Conservation (phyloP, 2,797 vertebrate species). For the Mus minutoides region DNA sequence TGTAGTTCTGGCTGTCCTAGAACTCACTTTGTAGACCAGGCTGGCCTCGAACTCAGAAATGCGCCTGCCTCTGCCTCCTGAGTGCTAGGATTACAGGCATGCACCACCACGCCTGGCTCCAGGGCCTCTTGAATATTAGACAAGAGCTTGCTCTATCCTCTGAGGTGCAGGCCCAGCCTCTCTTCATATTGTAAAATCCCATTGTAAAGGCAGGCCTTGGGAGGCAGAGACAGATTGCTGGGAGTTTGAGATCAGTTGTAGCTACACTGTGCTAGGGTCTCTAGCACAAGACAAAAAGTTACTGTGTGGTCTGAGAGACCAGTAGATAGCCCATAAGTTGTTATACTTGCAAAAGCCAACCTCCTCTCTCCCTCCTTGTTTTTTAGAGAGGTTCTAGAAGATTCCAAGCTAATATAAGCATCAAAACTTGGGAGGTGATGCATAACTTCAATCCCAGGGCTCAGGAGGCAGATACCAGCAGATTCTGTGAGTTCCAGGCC, state of each 20-base stretch:
- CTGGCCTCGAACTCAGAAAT: too few species aligned
- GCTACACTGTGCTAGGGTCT: not conserved
- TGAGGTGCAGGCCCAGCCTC: not conserved
- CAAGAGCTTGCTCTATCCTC: not conserved
- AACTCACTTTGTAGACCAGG: too few species aligned
- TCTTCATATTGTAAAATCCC: not conserved
- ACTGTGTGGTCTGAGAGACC: not conserved
- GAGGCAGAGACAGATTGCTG: not conserved
- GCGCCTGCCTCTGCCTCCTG: too few species aligned
- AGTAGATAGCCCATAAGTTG: too few species aligned
- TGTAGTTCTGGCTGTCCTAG: too few species aligned
- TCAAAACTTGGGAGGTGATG: too few species aligned
- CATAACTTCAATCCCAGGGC: not conserved
- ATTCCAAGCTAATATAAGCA: not conserved
- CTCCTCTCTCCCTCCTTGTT: not conserved
- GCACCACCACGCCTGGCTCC: too few species aligned
- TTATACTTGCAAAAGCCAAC: not conserved
- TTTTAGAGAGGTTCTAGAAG: not conserved
- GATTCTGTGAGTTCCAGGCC: not conserved
- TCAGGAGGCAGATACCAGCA: not conserved
- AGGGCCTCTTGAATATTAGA: not conserved
- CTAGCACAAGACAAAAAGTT: not conserved
- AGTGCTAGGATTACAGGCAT: too few species aligned
- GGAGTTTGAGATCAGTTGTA: not conserved
- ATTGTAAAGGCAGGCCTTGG: not conserved